phyloP scores from a whole-genome alignment of 2,888 invertebrate species.

The Dynastes grantii region DNA sequence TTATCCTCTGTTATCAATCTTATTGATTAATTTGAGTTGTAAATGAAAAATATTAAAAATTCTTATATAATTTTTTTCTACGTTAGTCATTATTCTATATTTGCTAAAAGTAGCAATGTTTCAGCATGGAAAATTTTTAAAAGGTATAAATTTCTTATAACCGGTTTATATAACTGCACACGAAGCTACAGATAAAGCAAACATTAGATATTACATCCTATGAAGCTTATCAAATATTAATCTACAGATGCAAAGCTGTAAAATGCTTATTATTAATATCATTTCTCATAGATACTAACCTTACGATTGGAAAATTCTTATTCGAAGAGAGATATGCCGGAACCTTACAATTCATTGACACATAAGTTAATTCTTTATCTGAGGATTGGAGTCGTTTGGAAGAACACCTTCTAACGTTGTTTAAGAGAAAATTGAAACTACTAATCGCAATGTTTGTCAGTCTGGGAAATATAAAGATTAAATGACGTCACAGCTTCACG shows the following conservation, averaged over 20 bases:
- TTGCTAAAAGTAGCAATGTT: not conserved
- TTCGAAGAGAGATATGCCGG: constrained; percentile 64
- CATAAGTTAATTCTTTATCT: constrained; percentile 60
- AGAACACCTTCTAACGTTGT: constrained; percentile 10
- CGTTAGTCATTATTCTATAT: too few relatives aligned
- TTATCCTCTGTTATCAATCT: too few relatives aligned
- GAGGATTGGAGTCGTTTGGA: constrained; percentile 4
- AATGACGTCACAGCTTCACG: constrained; percentile 51
- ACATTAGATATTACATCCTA: not conserved
- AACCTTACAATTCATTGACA: constrained; percentile 70
- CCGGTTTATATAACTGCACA: constrained; percentile 6
- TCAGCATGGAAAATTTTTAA: constrained; percentile 7
- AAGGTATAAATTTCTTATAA: not conserved
- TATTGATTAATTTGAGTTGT: too few relatives aligned
- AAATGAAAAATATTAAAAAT: too few relatives aligned
- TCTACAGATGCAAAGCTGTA: not conserved
- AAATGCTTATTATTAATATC: constrained; percentile 2
- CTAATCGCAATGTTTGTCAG: not conserved
- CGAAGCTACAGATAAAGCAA: not conserved
- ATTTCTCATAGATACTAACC: constrained; percentile 61
- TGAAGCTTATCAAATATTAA: not conserved
- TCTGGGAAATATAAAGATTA: constrained; percentile 45
- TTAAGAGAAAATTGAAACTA: constrained; percentile 36
- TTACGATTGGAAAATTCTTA: constrained; percentile 67
- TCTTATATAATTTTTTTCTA: too few relatives aligned